phyloP scores from a whole-genome alignment of 2,888 invertebrate species.

The Oligia fasciuncula region DNA sequence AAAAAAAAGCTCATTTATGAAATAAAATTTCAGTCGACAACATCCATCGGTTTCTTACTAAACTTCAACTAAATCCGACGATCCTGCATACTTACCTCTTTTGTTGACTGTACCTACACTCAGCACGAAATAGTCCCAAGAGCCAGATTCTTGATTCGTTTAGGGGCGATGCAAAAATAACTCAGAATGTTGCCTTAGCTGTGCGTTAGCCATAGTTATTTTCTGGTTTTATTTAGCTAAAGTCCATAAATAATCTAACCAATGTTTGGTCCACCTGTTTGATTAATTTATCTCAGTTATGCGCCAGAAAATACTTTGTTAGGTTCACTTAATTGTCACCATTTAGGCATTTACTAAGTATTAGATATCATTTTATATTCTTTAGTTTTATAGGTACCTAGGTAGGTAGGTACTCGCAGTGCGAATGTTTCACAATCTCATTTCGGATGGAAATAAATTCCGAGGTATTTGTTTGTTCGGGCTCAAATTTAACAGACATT shows the following conservation, averaged over 20 bases:
- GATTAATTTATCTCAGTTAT: constrained; percentile 41
- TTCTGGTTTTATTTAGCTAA: background rate
- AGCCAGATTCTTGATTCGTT: background rate
- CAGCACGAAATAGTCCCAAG: background rate
- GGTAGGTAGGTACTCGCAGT: background rate
- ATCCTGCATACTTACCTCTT: no score
- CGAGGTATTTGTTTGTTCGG: constrained; percentile 54
- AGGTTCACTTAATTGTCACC: constrained; percentile 48
- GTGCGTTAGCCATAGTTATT: background rate
- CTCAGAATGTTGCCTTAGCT: background rate
- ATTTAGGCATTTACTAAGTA: background rate
- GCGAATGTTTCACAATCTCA: constrained; percentile 41
- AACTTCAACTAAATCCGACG: no score
- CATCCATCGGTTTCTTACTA: no score
- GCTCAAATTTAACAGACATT: constrained; percentile 45
- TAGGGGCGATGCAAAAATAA: background rate
- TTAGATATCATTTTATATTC: background rate
- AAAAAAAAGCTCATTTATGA: no score
- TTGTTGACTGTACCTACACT: no score
- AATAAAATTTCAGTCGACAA: no score
- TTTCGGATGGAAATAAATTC: constrained; percentile 59
- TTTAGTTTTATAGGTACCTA: constrained; percentile 23
- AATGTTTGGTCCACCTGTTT: constrained; percentile 30
- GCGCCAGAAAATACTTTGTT: constrained; percentile 9
- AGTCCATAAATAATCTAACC: constrained; percentile 1